Base-by-base conservation (phyloP, 2,888 invertebrate genomes). In the Drosophila pseudotakahashii region DNA sequence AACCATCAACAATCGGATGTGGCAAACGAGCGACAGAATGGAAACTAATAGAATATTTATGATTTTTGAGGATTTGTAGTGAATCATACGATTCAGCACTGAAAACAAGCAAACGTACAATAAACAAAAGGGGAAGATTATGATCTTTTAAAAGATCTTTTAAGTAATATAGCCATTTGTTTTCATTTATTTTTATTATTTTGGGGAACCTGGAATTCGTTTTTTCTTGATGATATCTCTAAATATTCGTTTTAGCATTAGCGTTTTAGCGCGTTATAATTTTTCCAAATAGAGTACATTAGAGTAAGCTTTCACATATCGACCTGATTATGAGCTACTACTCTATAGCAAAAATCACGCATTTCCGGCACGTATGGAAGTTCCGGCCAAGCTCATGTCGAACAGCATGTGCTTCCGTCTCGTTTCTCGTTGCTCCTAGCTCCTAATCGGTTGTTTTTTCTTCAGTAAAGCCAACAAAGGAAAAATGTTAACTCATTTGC, bases 281-380 rank as follows among this genome's bases (percentile, higher is more conserved):
- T 26, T 30, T 30, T 7, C 7, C 7, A 30, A 30, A 30, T 30
- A 30, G 30, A 30, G 34, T 11, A 11, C 4, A 34, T 34, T 34
- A 34, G 34, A 34, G 34, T 16, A 5, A 16, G 16, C 54, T 36
- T 32, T 39, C 37, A 39, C 57, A 39, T 68, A 62, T 59, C 59
- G 58, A 63, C 37, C 67, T 41, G 39, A 63, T 72, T 73, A 70
- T 76, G 68, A 60, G 70, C 75, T 69, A 75, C 71, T 76, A 77
- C 75, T 71, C 70, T 76, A 77, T 75, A 76, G 78, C 70, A 76
- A 68, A 82, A 88, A 87, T 81, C 90, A 90, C 91, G 90, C 90
- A 90, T 89, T 88, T 90, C 90, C 90, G 86, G 89, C 83, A 84
- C 89, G 85, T 89, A 83, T 82, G 88, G 67, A 70, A 72, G 78